Percentiles rank a stretch among this genome's conserved stretches.
Evolutionary conservation across 2,888 invertebrate genomes (phyloP).

Genomic region (Alitta virens): DNA sequence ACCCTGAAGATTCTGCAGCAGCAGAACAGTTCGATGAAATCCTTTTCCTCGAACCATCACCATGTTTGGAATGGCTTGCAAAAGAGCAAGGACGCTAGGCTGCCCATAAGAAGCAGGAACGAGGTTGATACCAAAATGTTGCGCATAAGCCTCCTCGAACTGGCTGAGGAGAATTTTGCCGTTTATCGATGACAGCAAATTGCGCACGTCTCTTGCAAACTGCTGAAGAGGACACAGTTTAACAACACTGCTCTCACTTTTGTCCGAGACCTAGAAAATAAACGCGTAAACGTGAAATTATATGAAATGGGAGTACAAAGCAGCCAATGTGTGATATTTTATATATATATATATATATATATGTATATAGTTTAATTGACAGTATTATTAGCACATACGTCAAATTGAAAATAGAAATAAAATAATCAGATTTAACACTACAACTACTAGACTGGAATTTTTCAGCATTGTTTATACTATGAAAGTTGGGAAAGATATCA

Average conservation of each 20-base stretch:
- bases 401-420: too few relatives aligned
- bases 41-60: conserved; percentile 59
- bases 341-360: too few relatives aligned
- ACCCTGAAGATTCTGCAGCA: conserved; percentile 34
- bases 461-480: too few relatives aligned
- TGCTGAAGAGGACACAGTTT: conserved; percentile 56
- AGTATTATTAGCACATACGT: too few relatives aligned
- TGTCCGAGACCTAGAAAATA: not conserved
- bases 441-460: too few relatives aligned
- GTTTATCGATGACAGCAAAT: conserved; percentile 60
- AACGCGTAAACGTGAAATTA: too few relatives aligned
- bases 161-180: conserved; percentile 57
- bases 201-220: conserved; percentile 62
- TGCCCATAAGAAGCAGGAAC: conserved; percentile 62
- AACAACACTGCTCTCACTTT: conserved; percentile 28
- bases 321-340: too few relatives aligned
- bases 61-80: conserved; percentile 63
- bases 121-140: conserved; percentile 58
- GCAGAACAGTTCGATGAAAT: conserved; percentile 41
- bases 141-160: conserved; percentile 36
- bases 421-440: too few relatives aligned
- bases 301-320: too few relatives aligned
- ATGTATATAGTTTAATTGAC: too few relatives aligned
- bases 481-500: too few relatives aligned
- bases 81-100: conserved; percentile 60